Base-by-base conservation (phyloP, 2,113 vertebrate genomes). In the cattle (Bos taurus) region DNA sequence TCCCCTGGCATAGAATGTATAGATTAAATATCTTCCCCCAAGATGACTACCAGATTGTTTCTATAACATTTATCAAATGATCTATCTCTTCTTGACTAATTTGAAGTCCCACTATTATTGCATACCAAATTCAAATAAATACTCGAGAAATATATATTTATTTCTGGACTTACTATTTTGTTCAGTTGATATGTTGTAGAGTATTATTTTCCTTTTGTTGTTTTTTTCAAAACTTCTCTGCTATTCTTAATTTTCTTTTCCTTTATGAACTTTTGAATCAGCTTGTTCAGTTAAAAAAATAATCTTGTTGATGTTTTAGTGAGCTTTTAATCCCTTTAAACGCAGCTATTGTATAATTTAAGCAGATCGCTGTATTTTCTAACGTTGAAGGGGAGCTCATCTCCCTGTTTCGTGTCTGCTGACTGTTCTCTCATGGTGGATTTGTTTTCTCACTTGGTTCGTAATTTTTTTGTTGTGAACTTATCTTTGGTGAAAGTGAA, bases 231-330 rank as follows among this genome's bases (percentile, higher is more conserved):
- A 92, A 60, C 46, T 62, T 77, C 26, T 14, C 40, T 46, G 21
- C 16, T 94, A 7, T 36, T 62, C n/a, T 71, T 74, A 57, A 56
- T 81, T 94, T 67, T 60, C 64, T 90, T 56, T 88, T 81, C n/a
- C 46, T 43, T 81, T 80, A 1, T 54, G 80, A 74, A 62, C 28
- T 40, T 80, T 90, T 33, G 8, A 85, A 56, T 74, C 21, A 8
- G 9, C 14, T 84, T 80, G 14, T 82, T 67, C 91, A 64, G 48
- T 78, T 83, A 21, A 12, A 64, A 57, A 33, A 62, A 56, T 25
- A n/a, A 1, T 6, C 19, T n/a, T 36, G 6, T 77, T 94, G 78
- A 33, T 3, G 12, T 36, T 90, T 88, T 36, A 30, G 64, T 50
- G 77, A 62, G n/a, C 13, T n/a, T 83, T 81, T 60, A 40, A 60